Base-by-base conservation (phyloP, 2,797 vertebrate species). In the Anas bahamensis region DNA sequence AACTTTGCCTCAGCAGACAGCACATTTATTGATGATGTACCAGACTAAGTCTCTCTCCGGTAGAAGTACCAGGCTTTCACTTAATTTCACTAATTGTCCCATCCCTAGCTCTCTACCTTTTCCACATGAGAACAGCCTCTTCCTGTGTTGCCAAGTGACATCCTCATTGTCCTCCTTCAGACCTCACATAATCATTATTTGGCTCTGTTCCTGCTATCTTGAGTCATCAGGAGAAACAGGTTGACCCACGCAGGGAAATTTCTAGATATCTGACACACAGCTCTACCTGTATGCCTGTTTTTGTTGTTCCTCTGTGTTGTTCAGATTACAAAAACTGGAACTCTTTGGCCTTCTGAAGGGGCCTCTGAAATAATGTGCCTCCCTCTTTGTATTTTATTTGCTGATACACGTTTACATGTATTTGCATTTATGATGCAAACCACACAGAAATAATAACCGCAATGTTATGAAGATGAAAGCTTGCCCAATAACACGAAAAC, bases 401-500 rank as follows among this genome's bases (percentile, higher is more conserved):
- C 86, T 95, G 72, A 90, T 7, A 63, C 52, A 59, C 63, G 81
- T 92, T 85, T 96, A 85, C 74, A 63, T 53, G 74, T 56, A 93
- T 86, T 94, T 86, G 66, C 89, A 94, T 96, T 96, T 96, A 96
- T 69, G 89, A 90, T 65, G 94, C 89, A 96, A 94, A 89, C 91
- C 10, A 56, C 81, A 90, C 89, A 87, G 86, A 53, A 91, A 95
- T 31, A 79, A 83, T 83, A 94, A 92, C 61, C 10, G 39, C 70
- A 64, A 46, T 87, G 94, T 94, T 95, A 91, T 94, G 15, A 52
- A 13, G 57, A 85, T 5, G 24, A 73, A 31, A 31, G 57, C 41
- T 37, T 57, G 21, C 37, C 35, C 42, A 31, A 1, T 21, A 31
- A 28, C 16, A 50, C 9, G 29, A 8, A 35, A 37, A 50, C 0